Conservation (phyloP, 2,797 vertebrate species). For the Crocidura indochinensis region DNA sequence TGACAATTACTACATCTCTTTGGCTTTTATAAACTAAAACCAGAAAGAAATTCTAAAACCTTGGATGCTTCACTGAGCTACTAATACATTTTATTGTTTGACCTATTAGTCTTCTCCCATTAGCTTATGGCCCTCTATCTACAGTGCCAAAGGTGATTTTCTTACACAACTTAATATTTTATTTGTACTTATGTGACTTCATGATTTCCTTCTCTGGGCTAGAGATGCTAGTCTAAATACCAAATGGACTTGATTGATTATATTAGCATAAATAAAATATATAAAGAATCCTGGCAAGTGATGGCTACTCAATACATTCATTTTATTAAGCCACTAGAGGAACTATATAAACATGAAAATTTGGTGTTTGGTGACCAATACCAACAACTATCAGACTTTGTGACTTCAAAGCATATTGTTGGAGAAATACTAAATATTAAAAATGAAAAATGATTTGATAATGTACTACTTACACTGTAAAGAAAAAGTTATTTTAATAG, state of each 20-base stretch:
- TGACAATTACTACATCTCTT: slow-evolving; percentile 34
- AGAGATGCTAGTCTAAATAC: slow-evolving; percentile 57
- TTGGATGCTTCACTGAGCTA: neutral
- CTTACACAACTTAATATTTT: slow-evolving; percentile 50
- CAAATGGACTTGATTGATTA: slow-evolving; percentile 54
- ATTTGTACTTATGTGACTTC: neutral
- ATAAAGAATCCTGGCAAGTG: neutral
- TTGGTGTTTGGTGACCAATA: neutral
- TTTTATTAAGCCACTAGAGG: slow-evolving; percentile 9
- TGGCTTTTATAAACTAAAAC: neutral
- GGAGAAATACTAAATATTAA: slow-evolving; percentile 42
- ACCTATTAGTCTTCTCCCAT: slow-evolving; percentile 3
- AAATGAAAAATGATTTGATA: neutral
- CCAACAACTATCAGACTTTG: neutral
- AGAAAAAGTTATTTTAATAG: slow-evolving; percentile 56
- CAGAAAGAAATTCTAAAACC: slow-evolving; percentile 17
- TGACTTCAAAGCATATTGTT: slow-evolving; percentile 28
- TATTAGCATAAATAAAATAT: slow-evolving; percentile 63
- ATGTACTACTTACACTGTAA: slow-evolving; percentile 33
- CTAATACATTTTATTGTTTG: slow-evolving; percentile 26
- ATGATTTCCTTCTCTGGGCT: slow-evolving; percentile 23
- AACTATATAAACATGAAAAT: slow-evolving; percentile 49
- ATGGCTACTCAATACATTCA: slow-evolving; percentile 23
- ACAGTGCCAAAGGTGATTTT: slow-evolving; percentile 56
- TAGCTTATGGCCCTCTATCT: slow-evolving; percentile 46